Percentiles rank a stretch among this genome's conserved stretches.
phyloP scores from a whole-genome alignment of 2,113 vertebrate genomes.

The Genyomyrus donnyi region DNA sequence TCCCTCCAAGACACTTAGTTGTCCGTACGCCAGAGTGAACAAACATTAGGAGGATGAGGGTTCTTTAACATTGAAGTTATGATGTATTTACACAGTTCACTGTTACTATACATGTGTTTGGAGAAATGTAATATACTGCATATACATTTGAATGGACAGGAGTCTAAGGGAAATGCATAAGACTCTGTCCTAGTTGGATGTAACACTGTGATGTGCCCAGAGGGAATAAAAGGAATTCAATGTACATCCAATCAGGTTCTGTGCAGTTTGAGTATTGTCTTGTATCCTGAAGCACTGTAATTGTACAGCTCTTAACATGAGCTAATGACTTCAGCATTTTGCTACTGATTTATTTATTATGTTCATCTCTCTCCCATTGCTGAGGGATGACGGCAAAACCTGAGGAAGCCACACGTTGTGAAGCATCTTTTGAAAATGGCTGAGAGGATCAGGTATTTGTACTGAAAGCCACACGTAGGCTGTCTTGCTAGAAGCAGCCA shows the following conservation, averaged over 20 bases:
- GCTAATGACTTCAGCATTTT: neutral
- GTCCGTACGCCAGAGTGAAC: neutral
- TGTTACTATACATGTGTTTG: conserved; percentile 8
- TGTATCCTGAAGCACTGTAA: neutral
- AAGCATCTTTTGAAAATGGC: neutral
- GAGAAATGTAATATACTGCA: neutral
- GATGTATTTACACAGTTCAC: neutral
- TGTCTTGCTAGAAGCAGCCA: conserved; percentile 1
- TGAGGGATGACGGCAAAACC: neutral
- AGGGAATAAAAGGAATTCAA: neutral
- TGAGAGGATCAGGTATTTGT: conserved; percentile 13
- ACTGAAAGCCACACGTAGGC: neutral
- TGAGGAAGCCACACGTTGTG: neutral
- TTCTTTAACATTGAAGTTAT: neutral
- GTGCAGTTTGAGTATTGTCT: too few relatives aligned
- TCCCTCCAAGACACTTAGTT: neutral
- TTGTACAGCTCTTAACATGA: neutral
- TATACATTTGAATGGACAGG: conserved; percentile 19
- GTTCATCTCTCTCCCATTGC: neutral
- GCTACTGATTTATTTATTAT: neutral
- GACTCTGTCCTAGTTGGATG: neutral
- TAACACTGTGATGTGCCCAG: neutral
- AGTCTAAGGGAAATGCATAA: neutral
- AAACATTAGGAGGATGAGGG: neutral
- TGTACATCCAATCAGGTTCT: neutral